These are phyloP conservation scores for Sebastolobus altivelis DNA, from an alignment of 2,797 vertebrate species.

Conservation along the genomic window DNA sequence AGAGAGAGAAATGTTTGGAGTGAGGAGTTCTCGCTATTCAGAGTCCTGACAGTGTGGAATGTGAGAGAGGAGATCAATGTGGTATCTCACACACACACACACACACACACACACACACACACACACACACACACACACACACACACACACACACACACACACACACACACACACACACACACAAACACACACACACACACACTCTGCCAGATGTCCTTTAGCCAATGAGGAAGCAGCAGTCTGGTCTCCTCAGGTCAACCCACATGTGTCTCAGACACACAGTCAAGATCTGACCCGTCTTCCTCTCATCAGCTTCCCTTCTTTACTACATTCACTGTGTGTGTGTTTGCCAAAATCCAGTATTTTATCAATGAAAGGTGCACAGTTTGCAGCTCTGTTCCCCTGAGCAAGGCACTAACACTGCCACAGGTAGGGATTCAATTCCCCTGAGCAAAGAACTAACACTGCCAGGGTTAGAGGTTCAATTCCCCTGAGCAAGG, in stretches of 20 bases:
- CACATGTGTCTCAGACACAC: slow-evolving; percentile 48
- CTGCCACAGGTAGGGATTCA: not conserved
- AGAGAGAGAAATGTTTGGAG: slow-evolving; percentile 65
- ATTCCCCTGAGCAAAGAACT: not conserved
- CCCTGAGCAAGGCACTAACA: not conserved
- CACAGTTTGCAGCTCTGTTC: not conserved
- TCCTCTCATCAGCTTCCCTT: slow-evolving; percentile 22
- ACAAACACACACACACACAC: slow-evolving; percentile 24
- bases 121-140: slow-evolving; percentile 34
- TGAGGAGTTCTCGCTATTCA: slow-evolving; percentile 70
- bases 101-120: slow-evolving; percentile 41
- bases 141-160: slow-evolving; percentile 27
- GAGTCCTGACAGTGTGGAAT: slow-evolving; percentile 79
- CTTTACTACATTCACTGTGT: slow-evolving; percentile 14
- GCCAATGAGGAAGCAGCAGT: slow-evolving; percentile 74
- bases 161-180: slow-evolving; percentile 38
- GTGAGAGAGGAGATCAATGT: slow-evolving; percentile 76
- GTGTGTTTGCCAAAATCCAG: slow-evolving; percentile 24
- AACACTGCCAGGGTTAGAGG: not conserved
- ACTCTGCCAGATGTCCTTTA: slow-evolving; percentile 81
- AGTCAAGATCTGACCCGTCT: slow-evolving; percentile 23
- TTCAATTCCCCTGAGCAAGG: not conserved
- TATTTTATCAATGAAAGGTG: slow-evolving; percentile 55
- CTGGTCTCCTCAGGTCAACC: slow-evolving; percentile 76
- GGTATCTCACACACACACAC: slow-evolving; percentile 56